phyloP scores from a whole-genome alignment of 2,888 invertebrate genomes.

The Xanthostigma xanthostigma region DNA sequence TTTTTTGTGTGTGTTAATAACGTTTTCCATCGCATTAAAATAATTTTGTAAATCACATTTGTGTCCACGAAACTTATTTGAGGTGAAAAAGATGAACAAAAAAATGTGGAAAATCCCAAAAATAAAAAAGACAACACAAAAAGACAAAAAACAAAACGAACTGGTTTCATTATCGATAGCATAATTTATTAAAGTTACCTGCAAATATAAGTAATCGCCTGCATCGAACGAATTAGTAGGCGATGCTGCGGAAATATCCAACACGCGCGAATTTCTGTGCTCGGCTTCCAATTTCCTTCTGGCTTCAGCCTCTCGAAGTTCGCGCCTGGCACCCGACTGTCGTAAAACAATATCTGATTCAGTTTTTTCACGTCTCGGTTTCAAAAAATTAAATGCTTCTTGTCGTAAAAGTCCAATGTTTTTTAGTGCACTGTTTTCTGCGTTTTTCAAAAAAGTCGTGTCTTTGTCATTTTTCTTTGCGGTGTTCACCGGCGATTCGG shows the following conservation, averaged over 20 bases:
- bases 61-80: too few relatives aligned
- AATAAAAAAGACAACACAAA: background rate
- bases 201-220: slow-evolving; percentile 28
- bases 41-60: too few relatives aligned
- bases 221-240: slow-evolving; percentile 25
- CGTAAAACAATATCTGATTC: slow-evolving; percentile 74
- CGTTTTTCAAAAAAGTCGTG: slow-evolving; percentile 31
- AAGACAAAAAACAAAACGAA: background rate
- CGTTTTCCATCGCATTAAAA: too few relatives aligned
- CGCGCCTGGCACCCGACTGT: slow-evolving; percentile 37
- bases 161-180: background rate
- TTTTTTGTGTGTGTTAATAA: too few relatives aligned
- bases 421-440: slow-evolving; percentile 21
- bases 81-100: background rate
- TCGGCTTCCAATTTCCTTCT: slow-evolving; percentile 32
- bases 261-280: slow-evolving; percentile 28
- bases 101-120: background rate
- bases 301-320: slow-evolving; percentile 31
- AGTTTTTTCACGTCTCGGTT: slow-evolving; percentile 73
- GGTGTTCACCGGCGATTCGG: slow-evolving; percentile 19
- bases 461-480: slow-evolving; percentile 22
- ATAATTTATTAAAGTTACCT: slow-evolving; percentile 7
- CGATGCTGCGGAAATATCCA: slow-evolving; percentile 23
- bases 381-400: slow-evolving; percentile 32
- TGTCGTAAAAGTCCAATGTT: slow-evolving; percentile 15